These are phyloP conservation scores for Sebastes itinus DNA, from an alignment of 2,797 vertebrate species.

Conservation along the genomic window DNA sequence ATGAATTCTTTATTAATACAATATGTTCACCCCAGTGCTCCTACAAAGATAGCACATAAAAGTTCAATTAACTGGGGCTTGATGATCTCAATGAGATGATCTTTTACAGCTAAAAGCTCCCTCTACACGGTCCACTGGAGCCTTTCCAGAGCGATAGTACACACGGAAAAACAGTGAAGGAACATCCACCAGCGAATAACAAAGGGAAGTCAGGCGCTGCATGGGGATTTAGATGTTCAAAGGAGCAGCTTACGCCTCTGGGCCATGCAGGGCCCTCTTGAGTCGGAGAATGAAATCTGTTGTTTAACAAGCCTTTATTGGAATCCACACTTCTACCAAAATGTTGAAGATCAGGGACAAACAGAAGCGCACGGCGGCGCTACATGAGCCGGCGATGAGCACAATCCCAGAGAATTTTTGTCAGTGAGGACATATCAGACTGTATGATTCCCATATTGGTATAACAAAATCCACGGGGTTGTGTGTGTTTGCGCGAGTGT, in stretches of 20 bases:
- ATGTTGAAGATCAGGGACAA: slow-evolving; percentile 77
- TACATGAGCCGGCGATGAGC: slow-evolving; percentile 61
- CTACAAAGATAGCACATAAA: slow-evolving; percentile 55
- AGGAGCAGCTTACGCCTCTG: slow-evolving; percentile 76
- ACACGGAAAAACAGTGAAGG: slow-evolving; percentile 39
- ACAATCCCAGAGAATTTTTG: slow-evolving; percentile 33
- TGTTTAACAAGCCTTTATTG: slow-evolving; percentile 80
- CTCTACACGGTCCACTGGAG: slow-evolving; percentile 44
- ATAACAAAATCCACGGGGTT: slow-evolving; percentile 33
- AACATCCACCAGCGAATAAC: slow-evolving; percentile 73
- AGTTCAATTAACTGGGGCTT: slow-evolving; percentile 62
- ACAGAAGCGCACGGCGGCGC: slow-evolving; percentile 58
- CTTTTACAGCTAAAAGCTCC: slow-evolving; percentile 66
- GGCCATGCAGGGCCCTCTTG: slow-evolving; percentile 67
- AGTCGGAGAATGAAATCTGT: slow-evolving; percentile 73
- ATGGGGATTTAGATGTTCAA: slow-evolving; percentile 78
- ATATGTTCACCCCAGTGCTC: slow-evolving; percentile 49
- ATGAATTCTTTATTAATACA: slow-evolving; percentile 76
- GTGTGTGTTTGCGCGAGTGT: slow-evolving; percentile 21
- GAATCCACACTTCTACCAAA: slow-evolving; percentile 75
- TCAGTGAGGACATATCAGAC: slow-evolving; percentile 44
- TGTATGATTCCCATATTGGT: slow-evolving; percentile 50
- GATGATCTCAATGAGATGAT: slow-evolving; percentile 68
- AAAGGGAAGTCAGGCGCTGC: slow-evolving; percentile 75
- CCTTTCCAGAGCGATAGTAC: slow-evolving; percentile 45